Conservation (phyloP, 2,888 invertebrate species). For the Incurvaria masculella region DNA sequence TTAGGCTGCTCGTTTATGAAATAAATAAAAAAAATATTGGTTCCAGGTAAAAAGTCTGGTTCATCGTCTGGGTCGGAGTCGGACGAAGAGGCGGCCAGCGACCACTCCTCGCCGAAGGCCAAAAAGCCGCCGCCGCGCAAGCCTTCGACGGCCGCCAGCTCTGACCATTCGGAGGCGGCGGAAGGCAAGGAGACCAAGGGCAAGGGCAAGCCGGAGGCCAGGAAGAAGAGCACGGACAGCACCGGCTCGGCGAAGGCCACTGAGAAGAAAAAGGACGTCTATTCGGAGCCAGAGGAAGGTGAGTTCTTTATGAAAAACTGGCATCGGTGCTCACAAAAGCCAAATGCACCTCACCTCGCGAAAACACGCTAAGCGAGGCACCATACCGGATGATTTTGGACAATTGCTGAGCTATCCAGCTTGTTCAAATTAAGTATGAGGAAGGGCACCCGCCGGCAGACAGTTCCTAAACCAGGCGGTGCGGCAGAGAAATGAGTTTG, state of each 20-base stretch:
- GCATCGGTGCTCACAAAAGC: no score
- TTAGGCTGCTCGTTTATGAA: no score
- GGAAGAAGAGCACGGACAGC: conserved; percentile 43
- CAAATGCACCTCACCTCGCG: no score
- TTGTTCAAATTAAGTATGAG: no score
- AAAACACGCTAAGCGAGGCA: no score
- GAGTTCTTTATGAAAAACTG: no score
- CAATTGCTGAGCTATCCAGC: no score
- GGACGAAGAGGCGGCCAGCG: conserved; percentile 10
- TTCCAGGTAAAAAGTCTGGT: background rate
- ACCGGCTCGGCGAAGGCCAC: conserved; percentile 25
- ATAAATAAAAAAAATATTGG: no score
- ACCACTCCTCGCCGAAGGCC: conserved; percentile 30
- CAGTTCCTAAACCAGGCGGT: no score
- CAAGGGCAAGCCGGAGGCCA: conserved; percentile 38
- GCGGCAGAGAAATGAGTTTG: no score
- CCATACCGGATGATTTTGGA: no score
- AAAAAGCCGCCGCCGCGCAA: conserved; percentile 33
- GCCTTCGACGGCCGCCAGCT: conserved; percentile 21
- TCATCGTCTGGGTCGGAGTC: conserved; percentile 1
- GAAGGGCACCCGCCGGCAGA: no score
- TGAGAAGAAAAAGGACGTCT: conserved; percentile 43
- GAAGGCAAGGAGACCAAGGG: conserved; percentile 32
- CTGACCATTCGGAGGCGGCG: conserved; percentile 36
- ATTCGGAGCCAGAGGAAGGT: conserved; percentile 83